Conservation (phyloP, 2,113 vertebrate species). For the Pelvicachromis taeniatus region DNA sequence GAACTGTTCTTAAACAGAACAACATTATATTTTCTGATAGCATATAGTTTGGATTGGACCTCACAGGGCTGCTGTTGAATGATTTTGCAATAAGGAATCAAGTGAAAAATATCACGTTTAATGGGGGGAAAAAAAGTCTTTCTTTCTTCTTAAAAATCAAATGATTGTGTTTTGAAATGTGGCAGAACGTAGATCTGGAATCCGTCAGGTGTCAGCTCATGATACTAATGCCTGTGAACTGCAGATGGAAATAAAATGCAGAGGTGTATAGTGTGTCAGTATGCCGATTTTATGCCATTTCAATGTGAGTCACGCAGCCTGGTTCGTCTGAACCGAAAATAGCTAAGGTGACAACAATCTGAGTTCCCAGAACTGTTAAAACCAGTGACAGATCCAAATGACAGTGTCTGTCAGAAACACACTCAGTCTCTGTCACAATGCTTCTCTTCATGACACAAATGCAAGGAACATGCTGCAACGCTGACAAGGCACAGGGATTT, state of each 20-base stretch:
- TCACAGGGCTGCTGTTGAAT: not conserved
- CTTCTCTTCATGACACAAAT: not conserved
- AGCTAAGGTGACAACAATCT: conserved; percentile 31
- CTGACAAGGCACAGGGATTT: not conserved
- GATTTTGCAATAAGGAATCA: not conserved
- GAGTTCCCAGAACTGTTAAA: not conserved
- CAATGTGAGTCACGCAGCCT: conserved; percentile 22
- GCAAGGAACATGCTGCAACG: not conserved
- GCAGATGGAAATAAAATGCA: not conserved
- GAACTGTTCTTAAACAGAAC: not conserved
- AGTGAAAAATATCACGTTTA: not conserved
- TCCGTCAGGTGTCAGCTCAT: not conserved
- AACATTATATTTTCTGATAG: not conserved
- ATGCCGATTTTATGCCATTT: not conserved
- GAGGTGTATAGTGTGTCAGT: not conserved
- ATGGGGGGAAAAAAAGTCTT: not conserved
- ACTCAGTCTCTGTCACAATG: not conserved
- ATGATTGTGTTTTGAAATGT: not conserved
- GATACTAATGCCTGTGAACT: not conserved
- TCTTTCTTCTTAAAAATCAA: not conserved
- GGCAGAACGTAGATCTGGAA: not conserved
- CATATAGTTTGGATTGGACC: not conserved
- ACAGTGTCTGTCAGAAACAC: conserved; percentile 15
- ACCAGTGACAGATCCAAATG: not conserved
- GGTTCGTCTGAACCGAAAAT: conserved; percentile 9